Evolutionary conservation across 2,888 invertebrate species (phyloP), one percentile per base, ranked within the genome.

Genomic region (Hylaea fasciaria): DNA sequence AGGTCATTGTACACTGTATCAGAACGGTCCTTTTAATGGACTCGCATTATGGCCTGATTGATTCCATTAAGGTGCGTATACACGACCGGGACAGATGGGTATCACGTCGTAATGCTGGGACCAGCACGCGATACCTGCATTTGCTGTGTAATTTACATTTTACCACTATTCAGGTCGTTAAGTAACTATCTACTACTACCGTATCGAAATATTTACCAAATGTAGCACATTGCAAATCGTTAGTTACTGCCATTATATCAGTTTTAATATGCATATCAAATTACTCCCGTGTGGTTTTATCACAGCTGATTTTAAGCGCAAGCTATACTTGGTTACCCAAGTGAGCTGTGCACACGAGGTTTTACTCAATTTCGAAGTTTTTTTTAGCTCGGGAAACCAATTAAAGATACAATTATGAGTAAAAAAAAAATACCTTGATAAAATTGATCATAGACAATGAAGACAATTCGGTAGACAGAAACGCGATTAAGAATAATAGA

Each of bases 41-140:
- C 67, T 68, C 68, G 71, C 74, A 80, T 83, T 80, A 84, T 78
- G 64, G 69, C 77, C 80, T 81, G 80, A 86, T 87, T 77, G 82
- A 86, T 85, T 86, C 86, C 87, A 89, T 91, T 89, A 89, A 69
- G 74, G 78, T 76, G 77, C 77, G 82, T 83, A 79, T 62, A 63
- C 57, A 64, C 53, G 62, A 66, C 48, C 55, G 17, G 54, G 68
- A 72, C 70, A 74, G 81, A 81, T 81, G 76, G 67, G 65, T 80
- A 81, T 81, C 81, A 73, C 54, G 56, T 55, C 56, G 49, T 69
- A 65, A 73, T 59, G 64, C 68, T 56, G 57, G 59, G 40, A 58
- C 59, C 40, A 45, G 56, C 80, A 81, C 80, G 81, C 80, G 71
- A 81, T 77, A 71, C 72, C 67, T 77, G 75, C 81, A 81, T 81